Conservation (phyloP, 1,140 invertebrate species). For the Drosophila sproati region DNA sequence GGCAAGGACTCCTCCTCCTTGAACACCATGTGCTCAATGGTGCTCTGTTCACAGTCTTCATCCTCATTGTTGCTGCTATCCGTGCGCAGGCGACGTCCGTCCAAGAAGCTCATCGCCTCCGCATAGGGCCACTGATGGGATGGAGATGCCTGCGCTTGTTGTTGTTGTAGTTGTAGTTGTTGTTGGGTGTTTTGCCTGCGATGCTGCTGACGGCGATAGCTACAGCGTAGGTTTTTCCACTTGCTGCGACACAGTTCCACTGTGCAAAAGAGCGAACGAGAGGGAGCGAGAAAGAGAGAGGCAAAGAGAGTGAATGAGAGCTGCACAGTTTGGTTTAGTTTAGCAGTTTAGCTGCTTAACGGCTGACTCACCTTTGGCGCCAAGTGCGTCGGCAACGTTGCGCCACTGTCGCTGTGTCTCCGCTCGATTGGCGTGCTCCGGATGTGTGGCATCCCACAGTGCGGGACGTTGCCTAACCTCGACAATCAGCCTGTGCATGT, state of each 20-base stretch:
- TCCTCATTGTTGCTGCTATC: conserved; percentile 56
- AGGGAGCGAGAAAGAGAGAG: conserved; percentile 6
- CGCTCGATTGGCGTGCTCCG: conserved; percentile 65
- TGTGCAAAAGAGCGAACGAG: conserved; percentile 29
- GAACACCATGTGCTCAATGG: conserved; percentile 29
- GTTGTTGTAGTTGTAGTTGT: neutral
- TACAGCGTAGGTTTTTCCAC: conserved; percentile 73
- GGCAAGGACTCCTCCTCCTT: conserved; percentile 38
- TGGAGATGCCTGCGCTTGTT: conserved; percentile 30
- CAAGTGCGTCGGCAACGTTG: conserved; percentile 52
- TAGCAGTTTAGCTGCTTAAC: neutral
- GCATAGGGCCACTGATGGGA: conserved; percentile 60
- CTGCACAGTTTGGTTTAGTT: conserved; percentile 5
- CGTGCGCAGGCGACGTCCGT: conserved; percentile 17
- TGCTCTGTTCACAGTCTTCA: conserved; percentile 34
- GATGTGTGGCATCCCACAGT: conserved; percentile 66
- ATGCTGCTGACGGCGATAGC: conserved; percentile 58
- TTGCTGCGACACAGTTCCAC: conserved; percentile 66
- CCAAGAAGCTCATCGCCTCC: conserved; percentile 62
- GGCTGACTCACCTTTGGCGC: conserved; percentile 59
- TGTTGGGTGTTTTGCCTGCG: conserved; percentile 38
- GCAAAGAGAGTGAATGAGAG: neutral
- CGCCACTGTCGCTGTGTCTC: conserved; percentile 62
- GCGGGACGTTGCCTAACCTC: conserved; percentile 69
- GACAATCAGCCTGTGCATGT: conserved; percentile 73